Evolutionary conservation across 2,797 vertebrate species (phyloP).

Genomic region (Podarcis lilfordi): DNA sequence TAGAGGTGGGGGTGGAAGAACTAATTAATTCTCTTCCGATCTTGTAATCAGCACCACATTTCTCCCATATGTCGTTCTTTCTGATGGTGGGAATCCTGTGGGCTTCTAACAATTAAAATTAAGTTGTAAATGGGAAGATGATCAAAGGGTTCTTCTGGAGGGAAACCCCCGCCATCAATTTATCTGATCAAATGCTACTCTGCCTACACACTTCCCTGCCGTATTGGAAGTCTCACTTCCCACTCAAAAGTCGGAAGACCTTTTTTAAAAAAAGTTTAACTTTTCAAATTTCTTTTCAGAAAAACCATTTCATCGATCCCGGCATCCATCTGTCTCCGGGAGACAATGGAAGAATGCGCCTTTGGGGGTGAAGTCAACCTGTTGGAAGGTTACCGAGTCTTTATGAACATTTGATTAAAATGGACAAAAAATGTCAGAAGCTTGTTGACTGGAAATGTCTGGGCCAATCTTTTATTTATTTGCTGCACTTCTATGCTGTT

Average conservation of each 20-base stretch:
- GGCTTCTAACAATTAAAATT: background rate
- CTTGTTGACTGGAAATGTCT: background rate
- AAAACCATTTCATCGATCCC: background rate
- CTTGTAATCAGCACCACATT: background rate
- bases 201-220: constrained; percentile 42
- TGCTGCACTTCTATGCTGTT: no score
- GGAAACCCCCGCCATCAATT: background rate
- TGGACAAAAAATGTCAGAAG: background rate
- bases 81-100: background rate
- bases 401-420: background rate
- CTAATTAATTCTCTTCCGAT: background rate
- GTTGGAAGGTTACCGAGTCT: no score
- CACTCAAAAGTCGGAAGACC: constrained; percentile 41
- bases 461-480: no score
- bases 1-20: background rate
- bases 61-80: background rate
- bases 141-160: background rate
- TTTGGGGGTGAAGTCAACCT: no score
- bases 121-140: background rate
- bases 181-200: constrained; percentile 49
- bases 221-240: background rate
- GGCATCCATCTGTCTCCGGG: no score
- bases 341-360: no score
- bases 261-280: constrained; percentile 17
- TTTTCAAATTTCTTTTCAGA: constrained; percentile 41